phyloP scores from a whole-genome alignment of 2,113 vertebrate species.

The Euleptes europaea region DNA sequence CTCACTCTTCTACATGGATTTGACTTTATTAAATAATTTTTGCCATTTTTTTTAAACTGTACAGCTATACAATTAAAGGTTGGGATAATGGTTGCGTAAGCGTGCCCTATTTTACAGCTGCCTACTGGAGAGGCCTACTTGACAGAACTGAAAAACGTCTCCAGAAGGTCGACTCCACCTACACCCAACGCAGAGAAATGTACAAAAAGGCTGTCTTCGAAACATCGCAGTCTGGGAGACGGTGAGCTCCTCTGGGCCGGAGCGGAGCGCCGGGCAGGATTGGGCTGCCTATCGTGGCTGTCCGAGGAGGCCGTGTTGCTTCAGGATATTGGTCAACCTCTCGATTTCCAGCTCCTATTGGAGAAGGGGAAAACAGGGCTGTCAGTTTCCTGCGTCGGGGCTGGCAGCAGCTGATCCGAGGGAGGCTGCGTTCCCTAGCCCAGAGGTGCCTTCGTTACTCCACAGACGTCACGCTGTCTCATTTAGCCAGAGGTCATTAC shows the following conservation, averaged over 20 bases:
- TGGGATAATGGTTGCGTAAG: background rate
- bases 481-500: no score
- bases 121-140: background rate
- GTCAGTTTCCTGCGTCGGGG: background rate
- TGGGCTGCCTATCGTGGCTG: constrained; percentile 53
- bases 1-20: constrained; percentile 17
- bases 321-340: constrained; percentile 80
- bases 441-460: background rate
- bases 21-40: constrained; percentile 64
- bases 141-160: constrained; percentile 9
- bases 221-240: background rate
- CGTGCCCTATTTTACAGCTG: background rate
- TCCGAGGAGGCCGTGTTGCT: constrained; percentile 73
- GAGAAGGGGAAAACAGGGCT: background rate
- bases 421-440: no score
- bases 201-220: constrained; percentile 37
- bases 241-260: background rate
- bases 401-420: no score
- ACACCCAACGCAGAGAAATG: constrained; percentile 40
- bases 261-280: background rate
- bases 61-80: constrained; percentile 44
- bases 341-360: constrained; percentile 88
- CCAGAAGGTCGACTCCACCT: background rate
- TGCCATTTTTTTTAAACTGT: constrained; percentile 28
- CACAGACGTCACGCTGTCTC: background rate